Evolutionary conservation across 2,797 vertebrate genomes (phyloP), one percentile per base, ranked within the genome.

Genomic region (Meriones psammophilus): DNA sequence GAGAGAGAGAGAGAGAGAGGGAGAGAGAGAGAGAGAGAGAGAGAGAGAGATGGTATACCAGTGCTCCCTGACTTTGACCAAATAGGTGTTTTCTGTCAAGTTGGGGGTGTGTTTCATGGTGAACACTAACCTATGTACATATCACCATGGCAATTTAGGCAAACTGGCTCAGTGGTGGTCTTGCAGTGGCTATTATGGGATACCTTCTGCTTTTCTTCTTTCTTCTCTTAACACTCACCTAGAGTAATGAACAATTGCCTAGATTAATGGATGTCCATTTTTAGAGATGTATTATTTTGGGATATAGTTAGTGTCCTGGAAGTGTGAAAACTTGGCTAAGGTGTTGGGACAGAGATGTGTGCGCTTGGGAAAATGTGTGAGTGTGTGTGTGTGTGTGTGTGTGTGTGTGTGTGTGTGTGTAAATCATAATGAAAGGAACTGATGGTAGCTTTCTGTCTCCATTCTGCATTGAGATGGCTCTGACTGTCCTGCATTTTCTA

Each of bases 121-220:
- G 96, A 98, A 99, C 99, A 98, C 98, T 98, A 95, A 86, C 97
- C 98, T 98, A 98, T 97, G 97, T 98, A 98, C 97, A 98, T 98
- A 97, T 97, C 98, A 77, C 98, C 98, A 96, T 93, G 95, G 97
- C 94, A 97, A 98, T 98, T 98, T 97, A 97, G 97, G 93, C 84
- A 88, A 97, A 97, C 88, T 14, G 2, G 69, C 81, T 0, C 8
- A 24, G 89, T 85, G 94, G 96, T 88, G 94, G 96, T 88, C 30
- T 22, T 0, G 8, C 76, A 73, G 46, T 93, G 93, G 87, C 0
- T 97, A 98, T 98, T 98, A 98, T 97, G 97, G 98, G 97, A 98
- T 98, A 93, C 95, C 91, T 87, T 81, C 88, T 92, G 85, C 93
- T 20, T 77, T 94, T 94, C 77, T 94, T 94, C 88, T 73, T 54